These are phyloP conservation scores for Neomorphus geoffroyi DNA, from an alignment of 2,797 vertebrate genomes.

Conservation along the genomic window DNA sequence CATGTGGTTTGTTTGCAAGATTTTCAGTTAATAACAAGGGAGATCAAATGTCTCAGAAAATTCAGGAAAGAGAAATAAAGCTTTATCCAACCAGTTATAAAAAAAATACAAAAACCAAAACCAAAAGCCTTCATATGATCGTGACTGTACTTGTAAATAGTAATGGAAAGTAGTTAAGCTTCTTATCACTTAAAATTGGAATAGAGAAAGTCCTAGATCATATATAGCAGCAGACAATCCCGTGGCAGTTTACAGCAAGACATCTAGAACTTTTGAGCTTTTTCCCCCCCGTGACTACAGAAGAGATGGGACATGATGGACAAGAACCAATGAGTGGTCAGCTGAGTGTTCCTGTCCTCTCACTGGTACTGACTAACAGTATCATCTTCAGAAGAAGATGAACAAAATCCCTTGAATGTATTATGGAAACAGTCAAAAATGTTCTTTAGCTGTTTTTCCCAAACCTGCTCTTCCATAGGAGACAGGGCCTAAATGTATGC, in stretches of 20 bases:
- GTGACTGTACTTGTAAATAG: not conserved
- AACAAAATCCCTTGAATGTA: not conserved
- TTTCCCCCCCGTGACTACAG: not conserved
- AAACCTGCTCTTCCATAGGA: not conserved
- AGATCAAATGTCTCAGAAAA: constrained; percentile 32
- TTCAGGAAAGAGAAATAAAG: constrained; percentile 6
- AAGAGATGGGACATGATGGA: not conserved
- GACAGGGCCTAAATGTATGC: not conserved
- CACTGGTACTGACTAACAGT: not conserved
- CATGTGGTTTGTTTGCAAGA: constrained; percentile 47
- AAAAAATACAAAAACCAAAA: not conserved
- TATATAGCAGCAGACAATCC: not conserved
- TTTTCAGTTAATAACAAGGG: constrained; percentile 46
- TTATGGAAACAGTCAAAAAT: not conserved
- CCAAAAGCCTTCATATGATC: not conserved
- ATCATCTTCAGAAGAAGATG: not conserved
- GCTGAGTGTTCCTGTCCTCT: not conserved
- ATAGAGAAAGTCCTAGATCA: not conserved
- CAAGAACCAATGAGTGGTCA: not conserved
- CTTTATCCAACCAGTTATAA: not conserved
- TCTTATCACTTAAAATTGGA: not conserved
- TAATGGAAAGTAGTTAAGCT: not conserved
- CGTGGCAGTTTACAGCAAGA: not conserved
- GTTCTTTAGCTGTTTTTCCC: not conserved
- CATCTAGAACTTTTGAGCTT: not conserved